A percentile compares a stretch with the other conserved stretches of the same genome.
Conservation (phyloP, 2,888 invertebrate species). For the Spialia ferax region DNA sequence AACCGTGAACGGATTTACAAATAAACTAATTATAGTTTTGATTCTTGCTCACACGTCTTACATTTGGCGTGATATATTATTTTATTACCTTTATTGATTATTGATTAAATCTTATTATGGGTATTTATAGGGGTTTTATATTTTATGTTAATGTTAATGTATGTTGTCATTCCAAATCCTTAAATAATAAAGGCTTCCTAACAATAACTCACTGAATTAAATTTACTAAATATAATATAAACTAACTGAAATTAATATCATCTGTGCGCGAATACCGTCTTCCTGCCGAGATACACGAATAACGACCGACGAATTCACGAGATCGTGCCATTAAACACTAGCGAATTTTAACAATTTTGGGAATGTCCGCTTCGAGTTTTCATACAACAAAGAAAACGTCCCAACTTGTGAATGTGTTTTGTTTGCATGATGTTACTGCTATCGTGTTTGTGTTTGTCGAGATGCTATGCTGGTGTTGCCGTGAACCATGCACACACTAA, state of each 20-base stretch:
- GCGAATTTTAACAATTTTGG: slow-evolving; percentile 70
- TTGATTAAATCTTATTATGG: neutral
- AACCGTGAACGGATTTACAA: neutral
- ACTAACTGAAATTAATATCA: slow-evolving; percentile 56
- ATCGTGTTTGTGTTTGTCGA: slow-evolving; percentile 76
- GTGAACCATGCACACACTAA: slow-evolving; percentile 15
- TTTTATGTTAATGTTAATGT: neutral
- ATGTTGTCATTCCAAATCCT: neutral
- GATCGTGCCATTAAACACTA: slow-evolving; percentile 67
- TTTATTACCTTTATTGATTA: slow-evolving; percentile 9
- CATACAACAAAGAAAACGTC: slow-evolving; percentile 68
- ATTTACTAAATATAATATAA: slow-evolving; percentile 41
- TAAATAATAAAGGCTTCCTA: slow-evolving; percentile 47
- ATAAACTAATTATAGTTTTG: slow-evolving; percentile 2
- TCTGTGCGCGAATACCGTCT: slow-evolving; percentile 81
- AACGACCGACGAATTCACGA: slow-evolving; percentile 58
- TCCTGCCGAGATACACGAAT: slow-evolving; percentile 77
- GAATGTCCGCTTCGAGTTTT: slow-evolving; percentile 78
- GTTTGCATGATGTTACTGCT: slow-evolving; percentile 76
- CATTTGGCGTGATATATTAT: slow-evolving; percentile 74
- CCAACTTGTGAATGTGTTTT: slow-evolving; percentile 76
- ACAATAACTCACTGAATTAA: slow-evolving; percentile 49
- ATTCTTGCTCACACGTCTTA: slow-evolving; percentile 79
- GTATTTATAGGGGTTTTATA: slow-evolving; percentile 22
- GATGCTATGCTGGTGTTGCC: slow-evolving; percentile 58